Percentiles rank a stretch among this genome's conserved stretches.
phyloP scores from a whole-genome alignment of 2,113 vertebrate species.

The Bothrops jararaca region DNA sequence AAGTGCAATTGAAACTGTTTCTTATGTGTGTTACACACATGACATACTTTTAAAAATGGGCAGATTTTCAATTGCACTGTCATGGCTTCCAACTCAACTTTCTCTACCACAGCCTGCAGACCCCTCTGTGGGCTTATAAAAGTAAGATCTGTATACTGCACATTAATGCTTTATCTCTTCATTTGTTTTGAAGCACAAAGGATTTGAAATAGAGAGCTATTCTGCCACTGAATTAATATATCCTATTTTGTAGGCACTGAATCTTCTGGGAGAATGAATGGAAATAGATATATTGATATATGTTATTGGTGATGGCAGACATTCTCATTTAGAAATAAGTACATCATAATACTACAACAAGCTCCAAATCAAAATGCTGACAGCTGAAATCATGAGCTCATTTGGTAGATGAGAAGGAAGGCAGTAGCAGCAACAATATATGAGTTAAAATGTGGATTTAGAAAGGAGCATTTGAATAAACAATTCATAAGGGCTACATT shows the following conservation, averaged over 20 bases:
- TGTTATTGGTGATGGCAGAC: neutral
- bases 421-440: neutral
- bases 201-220: constrained; percentile 13
- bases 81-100: neutral
- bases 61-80: neutral
- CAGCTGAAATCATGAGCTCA: constrained; percentile 15
- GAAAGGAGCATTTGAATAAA: neutral
- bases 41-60: neutral
- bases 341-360: constrained; percentile 12
- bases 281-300: constrained; percentile 6
- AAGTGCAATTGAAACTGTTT: neutral
- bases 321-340: constrained; percentile 22
- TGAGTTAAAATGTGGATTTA: neutral
- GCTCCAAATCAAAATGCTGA: constrained; percentile 25
- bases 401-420: neutral
- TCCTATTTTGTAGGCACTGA: neutral
- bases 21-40: neutral
- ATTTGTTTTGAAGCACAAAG: neutral
- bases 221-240: neutral
- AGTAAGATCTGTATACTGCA: neutral
- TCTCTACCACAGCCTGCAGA: neutral
- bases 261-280: neutral
- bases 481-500: neutral
- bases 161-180: neutral
- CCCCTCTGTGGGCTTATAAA: neutral